These are phyloP conservation scores for Musca domestica DNA, from an alignment of 1,140 invertebrate species.

Conservation along the genomic window DNA sequence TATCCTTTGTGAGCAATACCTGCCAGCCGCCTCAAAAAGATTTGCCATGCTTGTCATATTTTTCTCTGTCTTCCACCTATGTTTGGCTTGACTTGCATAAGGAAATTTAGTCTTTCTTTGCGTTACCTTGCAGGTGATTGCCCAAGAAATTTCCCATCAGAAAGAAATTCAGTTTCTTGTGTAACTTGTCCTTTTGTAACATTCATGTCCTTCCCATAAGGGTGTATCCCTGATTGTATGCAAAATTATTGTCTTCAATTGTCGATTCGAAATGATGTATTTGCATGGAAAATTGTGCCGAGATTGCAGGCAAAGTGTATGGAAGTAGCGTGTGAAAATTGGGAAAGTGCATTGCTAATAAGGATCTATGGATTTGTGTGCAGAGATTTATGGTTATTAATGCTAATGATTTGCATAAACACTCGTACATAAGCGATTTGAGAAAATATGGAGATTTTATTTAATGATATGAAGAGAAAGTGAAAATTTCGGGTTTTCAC, in stretches of 20 bases:
- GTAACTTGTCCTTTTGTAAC: background rate
- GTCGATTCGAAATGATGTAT: background rate
- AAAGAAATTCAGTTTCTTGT: background rate
- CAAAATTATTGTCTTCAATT: background rate
- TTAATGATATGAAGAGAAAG: too few relatives aligned
- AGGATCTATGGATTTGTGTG: too few relatives aligned
- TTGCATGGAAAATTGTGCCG: background rate
- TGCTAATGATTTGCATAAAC: too few relatives aligned
- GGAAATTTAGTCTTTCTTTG: too few relatives aligned
- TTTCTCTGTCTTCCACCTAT: background rate
- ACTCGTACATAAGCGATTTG: too few relatives aligned
- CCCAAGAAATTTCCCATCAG: conserved; percentile 8
- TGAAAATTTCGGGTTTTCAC: too few relatives aligned
- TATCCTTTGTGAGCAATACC: background rate
- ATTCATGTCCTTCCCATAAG: background rate
- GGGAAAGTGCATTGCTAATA: too few relatives aligned
- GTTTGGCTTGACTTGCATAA: background rate
- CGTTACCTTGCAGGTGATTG: conserved; percentile 18
- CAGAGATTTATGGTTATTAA: too few relatives aligned
- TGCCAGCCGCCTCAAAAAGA: background rate
- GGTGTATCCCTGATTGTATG: conserved; percentile 9
- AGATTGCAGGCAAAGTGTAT: background rate
- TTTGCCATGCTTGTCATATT: conserved; percentile 13
- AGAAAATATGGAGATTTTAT: too few relatives aligned
- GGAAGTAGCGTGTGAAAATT: conserved; percentile 13